phyloP scores from a whole-genome alignment of 1,140 invertebrate genomes.

The Belonocnema kinseyi region DNA sequence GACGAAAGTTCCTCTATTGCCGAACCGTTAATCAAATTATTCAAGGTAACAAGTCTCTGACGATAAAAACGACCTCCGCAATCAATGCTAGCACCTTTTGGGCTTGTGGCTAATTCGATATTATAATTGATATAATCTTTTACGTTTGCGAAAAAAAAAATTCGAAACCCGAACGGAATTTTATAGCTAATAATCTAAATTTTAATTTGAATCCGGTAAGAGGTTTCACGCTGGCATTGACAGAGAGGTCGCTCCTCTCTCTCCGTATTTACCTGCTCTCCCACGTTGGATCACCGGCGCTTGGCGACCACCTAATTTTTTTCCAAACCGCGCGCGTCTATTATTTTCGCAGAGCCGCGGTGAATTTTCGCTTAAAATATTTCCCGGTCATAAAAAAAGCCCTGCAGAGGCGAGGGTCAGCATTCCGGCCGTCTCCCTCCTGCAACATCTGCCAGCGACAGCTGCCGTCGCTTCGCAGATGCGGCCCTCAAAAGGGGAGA shows the following conservation, averaged over 20 bases:
- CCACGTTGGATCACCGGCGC: constrained; percentile 67
- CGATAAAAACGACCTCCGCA: constrained; percentile 70
- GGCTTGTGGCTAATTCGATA: constrained; percentile 17
- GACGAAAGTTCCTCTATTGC: constrained; percentile 9
- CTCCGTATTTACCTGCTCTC: constrained; percentile 71
- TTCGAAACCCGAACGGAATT: too few species aligned
- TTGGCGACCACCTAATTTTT: constrained; percentile 31
- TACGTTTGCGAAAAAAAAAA: constrained; percentile 5
- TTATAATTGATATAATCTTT: background rate
- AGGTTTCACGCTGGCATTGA: constrained; percentile 67
- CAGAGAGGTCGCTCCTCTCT: constrained; percentile 72
- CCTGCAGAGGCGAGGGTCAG: background rate
- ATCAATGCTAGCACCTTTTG: constrained; percentile 69
- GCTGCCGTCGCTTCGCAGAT: constrained; percentile 67
- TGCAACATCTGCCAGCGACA: constrained; percentile 61
- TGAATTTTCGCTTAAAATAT: too few species aligned
- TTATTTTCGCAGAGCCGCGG: background rate
- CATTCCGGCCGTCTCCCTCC: constrained; percentile 35
- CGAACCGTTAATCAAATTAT: constrained; percentile 51
- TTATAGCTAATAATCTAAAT: too few species aligned
- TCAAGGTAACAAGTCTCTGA: constrained; percentile 75
- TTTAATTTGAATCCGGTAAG: constrained; percentile 19
- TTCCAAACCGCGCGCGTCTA: background rate
- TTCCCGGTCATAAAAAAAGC: constrained; percentile 1
- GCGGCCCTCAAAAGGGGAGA: constrained; percentile 52